Evolutionary conservation across 2,888 invertebrate species (phyloP), one percentile per base, ranked within the genome.

Genomic region (Xanthostigma xanthostigma): DNA sequence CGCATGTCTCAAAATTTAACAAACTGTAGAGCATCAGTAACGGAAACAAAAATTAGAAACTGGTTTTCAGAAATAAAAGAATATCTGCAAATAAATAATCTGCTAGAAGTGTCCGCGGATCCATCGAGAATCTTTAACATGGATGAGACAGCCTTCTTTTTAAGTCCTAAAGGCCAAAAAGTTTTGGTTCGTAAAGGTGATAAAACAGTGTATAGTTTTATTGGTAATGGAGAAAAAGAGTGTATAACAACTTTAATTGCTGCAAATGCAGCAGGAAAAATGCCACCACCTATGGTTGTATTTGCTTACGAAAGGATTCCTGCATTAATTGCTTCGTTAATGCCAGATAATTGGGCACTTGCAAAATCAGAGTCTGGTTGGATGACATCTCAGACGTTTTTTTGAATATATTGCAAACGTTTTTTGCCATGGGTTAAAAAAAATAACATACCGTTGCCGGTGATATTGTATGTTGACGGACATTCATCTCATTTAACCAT

Each of bases 311-410:
- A 60, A 51, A 53, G 60, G 39, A 53, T 63, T 17, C 62, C 61
- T 12, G 45, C 50, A 46, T 48, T 47, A 44, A 49, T 62, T 36
- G 53, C 54, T 9, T 41, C 50, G 41, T 55, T 51, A 40, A 55
- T 63, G 42, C 62, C 63, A 45, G 45, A 54, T 51, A 57, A 53
- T 11, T 69, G 65, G 65, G 59, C 59, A 42, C 48, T 64, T 35
- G 66, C 65, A 49, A 62, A 58, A 51, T 63, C 63, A 5, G 65
- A 67, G 11, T 61, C 53, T 45, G 66, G 65, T 9, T 68, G 67
- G 69, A 70, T 64, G 65, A 66, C 60, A 8, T 53, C 58, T 2
- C 61, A 61, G 53, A 59, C 57, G 3, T 66, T 68, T 56, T 65
- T 54, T 52, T n/a, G 62, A 67, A 54, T 66, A 60, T 52, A 57